A percentile compares a stretch with the other conserved stretches of the same genome.
Evolutionary conservation across 1,140 invertebrate species (phyloP).

Genomic region (Parapsyche elsis): DNA sequence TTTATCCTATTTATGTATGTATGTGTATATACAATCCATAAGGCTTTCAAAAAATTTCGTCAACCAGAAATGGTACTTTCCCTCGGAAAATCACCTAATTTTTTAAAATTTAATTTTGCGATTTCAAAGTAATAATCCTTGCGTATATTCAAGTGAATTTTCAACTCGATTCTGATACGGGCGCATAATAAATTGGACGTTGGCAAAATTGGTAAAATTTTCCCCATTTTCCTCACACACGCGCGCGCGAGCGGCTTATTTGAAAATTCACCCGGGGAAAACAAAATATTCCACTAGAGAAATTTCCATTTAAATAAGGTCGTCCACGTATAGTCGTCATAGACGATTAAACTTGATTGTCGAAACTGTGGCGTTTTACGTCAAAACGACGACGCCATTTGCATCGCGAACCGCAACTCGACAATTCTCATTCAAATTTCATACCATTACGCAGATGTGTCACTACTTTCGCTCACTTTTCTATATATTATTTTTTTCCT

Average conservation of each 20-base stretch:
- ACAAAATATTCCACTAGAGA: constrained; percentile 25
- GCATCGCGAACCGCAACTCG: constrained; percentile 32
- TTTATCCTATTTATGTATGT: too few relatives aligned
- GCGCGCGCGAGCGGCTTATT: not conserved
- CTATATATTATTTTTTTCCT: not conserved
- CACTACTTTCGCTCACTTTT: constrained; percentile 4
- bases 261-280: constrained; percentile 1
- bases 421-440: constrained; percentile 30
- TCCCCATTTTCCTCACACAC: not conserved
- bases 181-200: too few relatives aligned
- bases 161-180: too few relatives aligned
- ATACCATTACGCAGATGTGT: constrained; percentile 30
- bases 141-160: too few relatives aligned
- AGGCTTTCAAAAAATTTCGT: too few relatives aligned
- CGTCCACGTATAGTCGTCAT: constrained; percentile 5
- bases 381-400: constrained; percentile 26
- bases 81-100: too few relatives aligned
- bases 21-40: too few relatives aligned
- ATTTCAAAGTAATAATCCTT: too few relatives aligned
- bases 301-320: constrained; percentile 32
- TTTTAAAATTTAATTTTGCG: too few relatives aligned
- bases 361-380: constrained; percentile 23
- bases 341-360: constrained; percentile 28
- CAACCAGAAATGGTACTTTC: too few relatives aligned
- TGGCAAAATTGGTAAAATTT: not conserved